phyloP scores from a whole-genome alignment of 2,113 vertebrate genomes.

The Poeciliopsis turrubarensis region DNA sequence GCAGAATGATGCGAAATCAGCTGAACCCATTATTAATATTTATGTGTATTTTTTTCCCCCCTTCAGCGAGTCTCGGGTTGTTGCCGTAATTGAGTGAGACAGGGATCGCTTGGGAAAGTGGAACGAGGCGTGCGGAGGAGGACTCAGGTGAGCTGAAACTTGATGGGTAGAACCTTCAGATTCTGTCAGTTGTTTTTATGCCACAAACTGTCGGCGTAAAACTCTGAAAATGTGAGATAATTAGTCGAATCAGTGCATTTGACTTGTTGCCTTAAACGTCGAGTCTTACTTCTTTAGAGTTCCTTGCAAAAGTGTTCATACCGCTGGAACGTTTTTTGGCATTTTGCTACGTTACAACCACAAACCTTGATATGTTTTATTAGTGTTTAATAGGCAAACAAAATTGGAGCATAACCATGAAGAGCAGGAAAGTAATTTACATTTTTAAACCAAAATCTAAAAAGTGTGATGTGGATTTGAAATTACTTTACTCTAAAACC shows the following conservation, averaged over 20 bases:
- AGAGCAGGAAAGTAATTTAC: not conserved
- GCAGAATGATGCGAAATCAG: conserved; percentile 56
- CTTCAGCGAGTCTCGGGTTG: conserved; percentile 40
- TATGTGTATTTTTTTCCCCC: conserved; percentile 36
- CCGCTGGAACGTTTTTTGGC: not conserved
- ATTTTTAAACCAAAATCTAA: not conserved
- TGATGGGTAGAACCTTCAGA: conserved; percentile 7
- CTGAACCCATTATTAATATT: conserved; percentile 66
- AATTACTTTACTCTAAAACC: no score
- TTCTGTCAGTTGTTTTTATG: conserved; percentile 28
- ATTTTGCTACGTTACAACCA: not conserved
- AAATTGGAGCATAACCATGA: not conserved
- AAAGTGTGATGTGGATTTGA: not conserved
- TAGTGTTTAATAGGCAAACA: not conserved
- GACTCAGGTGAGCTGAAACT: conserved; percentile 31
- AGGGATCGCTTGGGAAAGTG: conserved; percentile 32
- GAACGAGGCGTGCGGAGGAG: conserved; percentile 1
- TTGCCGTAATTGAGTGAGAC: conserved; percentile 56
- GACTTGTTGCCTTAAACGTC: conserved; percentile 27
- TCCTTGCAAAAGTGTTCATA: not conserved
- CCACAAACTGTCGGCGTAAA: conserved; percentile 11
- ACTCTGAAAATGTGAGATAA: conserved; percentile 15
- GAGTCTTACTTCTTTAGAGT: conserved; percentile 11
- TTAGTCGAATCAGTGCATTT: conserved; percentile 26
- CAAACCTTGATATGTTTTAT: not conserved